These are phyloP conservation scores for Cochlearius cochlearius DNA, from an alignment of 2,113 vertebrate species.

Conservation along the genomic window DNA sequence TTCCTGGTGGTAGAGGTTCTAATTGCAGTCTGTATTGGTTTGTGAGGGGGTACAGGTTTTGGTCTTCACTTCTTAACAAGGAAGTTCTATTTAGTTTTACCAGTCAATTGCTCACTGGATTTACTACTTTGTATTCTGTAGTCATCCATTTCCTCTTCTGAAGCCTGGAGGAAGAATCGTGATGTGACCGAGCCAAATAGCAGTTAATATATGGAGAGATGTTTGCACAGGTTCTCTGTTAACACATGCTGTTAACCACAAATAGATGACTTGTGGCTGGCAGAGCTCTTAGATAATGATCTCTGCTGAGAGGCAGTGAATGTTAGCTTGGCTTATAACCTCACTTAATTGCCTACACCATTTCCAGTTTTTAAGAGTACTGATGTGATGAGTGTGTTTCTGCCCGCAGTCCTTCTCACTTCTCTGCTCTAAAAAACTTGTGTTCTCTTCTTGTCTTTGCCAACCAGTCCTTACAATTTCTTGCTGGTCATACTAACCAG, in stretches of 20 bases:
- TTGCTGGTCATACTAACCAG: background rate
- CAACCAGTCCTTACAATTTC: background rate
- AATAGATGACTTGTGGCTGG: background rate
- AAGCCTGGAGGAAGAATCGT: background rate
- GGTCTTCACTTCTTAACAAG: background rate
- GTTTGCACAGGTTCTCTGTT: background rate
- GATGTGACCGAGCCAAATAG: background rate
- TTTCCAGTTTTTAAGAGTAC: background rate
- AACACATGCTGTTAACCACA: background rate
- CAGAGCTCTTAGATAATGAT: background rate
- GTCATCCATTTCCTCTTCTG: background rate
- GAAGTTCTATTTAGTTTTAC: background rate
- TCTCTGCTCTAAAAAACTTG: background rate
- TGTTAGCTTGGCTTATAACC: background rate
- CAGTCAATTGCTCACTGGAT: background rate
- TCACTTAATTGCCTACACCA: background rate
- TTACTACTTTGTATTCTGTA: background rate
- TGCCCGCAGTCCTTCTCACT: background rate
- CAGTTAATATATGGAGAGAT: background rate
- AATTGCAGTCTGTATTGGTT: background rate
- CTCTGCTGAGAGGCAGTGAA: background rate
- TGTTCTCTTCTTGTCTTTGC: background rate
- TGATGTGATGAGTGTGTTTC: background rate
- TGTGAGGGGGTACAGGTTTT: background rate
- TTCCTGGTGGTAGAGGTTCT: background rate